Evolutionary conservation across 2,888 invertebrate genomes (phyloP).

Genomic region (Halictus quadricinctus): DNA sequence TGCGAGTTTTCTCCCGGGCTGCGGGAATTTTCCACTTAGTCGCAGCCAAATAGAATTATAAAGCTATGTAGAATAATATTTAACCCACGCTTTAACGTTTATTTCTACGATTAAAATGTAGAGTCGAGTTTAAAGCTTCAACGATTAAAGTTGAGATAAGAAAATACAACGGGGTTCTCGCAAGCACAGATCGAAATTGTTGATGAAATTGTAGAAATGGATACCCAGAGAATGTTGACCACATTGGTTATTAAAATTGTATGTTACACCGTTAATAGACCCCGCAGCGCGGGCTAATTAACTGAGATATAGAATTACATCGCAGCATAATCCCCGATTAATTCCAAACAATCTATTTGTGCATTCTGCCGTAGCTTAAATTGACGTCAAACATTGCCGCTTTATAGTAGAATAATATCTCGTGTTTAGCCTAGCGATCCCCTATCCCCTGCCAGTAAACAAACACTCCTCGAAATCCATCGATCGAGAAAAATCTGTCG

Average conservation of each 20-base stretch:
- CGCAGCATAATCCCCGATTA: neutral
- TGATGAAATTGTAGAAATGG: neutral
- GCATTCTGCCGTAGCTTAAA: neutral
- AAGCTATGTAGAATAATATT: neutral
- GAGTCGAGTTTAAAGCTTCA: neutral
- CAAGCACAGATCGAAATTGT: neutral
- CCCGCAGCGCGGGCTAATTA: neutral
- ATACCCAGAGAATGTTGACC: neutral
- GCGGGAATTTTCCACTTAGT: neutral
- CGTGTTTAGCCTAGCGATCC: neutral
- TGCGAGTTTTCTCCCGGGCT: neutral
- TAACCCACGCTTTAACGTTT: neutral
- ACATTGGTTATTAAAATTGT: neutral
- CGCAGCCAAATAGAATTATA: neutral
- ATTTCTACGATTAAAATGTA: neutral
- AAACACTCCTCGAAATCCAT: constrained; percentile 8
- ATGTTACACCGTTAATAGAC: neutral
- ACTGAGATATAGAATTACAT: neutral
- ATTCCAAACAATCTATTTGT: neutral
- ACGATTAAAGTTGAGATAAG: too few relatives aligned
- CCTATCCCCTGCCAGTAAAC: constrained; percentile 4
- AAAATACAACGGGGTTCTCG: neutral
- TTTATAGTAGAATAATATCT: neutral
- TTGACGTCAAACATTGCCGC: neutral
- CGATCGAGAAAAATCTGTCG: neutral